Evolutionary conservation across 2,888 invertebrate species (phyloP), one percentile per base, ranked within the genome.

Genomic region (Elysia crispata): DNA sequence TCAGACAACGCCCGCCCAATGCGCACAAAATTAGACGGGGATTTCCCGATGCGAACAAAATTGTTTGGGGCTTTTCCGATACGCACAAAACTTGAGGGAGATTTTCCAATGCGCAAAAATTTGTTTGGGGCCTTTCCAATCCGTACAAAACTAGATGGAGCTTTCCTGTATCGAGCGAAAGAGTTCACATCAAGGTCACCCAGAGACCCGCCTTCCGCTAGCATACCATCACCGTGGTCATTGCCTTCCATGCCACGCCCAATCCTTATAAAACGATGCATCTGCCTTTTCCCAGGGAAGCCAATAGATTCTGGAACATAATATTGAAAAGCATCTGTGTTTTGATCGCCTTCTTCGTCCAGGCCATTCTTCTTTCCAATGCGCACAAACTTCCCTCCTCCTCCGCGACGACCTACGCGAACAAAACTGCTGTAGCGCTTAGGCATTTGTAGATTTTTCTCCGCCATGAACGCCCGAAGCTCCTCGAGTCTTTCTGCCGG

Each of bases 361-460:
- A 49, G 70, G 20, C 23, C 13, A 11, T 13, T 20, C 18, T 69
- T 57, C 64, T 78, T 80, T 11, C 82, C 82, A 13, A 82, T 80
- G 23, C 82, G 82, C 3, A 81, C 81, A 69, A 82, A 81, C 23
- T 33, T 82, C 30, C 78, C 78, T 1, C 76, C 78, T n/a, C 73
- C 41, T n/a, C n/a, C n/a, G n/a, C n/a, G n/a, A 33, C 77, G 80
- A 0, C 81, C 82, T 6, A 82, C 78, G 23, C 82, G 78, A 5
- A 80, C 78, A 64, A 82, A 80, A 31, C 60, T 80, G 50, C 70
- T 73, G 5, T 69, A 70, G 49, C 76, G 70, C 25, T 67, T 30
- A 8, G 60, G 5, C 23, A 25, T 3, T 6, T 41, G 41, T 11
- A 41, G 5, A 11, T 41, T 41, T 41, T 41, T 41, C 41, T 41